A percentile compares a stretch with the other conserved stretches of the same genome.
Evolutionary conservation across 2,888 invertebrate species (phyloP).

Genomic region (Thecophora atra): DNA sequence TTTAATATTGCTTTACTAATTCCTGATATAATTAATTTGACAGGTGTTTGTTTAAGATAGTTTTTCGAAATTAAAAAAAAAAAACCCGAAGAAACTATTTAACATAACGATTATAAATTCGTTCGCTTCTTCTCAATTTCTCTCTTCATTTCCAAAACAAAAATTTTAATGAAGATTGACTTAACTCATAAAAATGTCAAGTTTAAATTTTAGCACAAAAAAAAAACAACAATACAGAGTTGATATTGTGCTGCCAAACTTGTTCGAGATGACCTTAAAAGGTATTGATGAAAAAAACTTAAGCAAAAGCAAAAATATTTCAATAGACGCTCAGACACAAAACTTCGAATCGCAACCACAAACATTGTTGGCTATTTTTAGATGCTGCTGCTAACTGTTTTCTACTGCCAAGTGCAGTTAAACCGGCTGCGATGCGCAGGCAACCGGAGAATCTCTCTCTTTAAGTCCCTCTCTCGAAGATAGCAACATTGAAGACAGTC

Average conservation of each 20-base stretch:
- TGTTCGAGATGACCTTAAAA: constrained; percentile 22
- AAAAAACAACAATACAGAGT: not conserved
- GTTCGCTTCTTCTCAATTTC: not conserved
- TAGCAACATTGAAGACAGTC: not conserved
- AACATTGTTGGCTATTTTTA: constrained; percentile 31
- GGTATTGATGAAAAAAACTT: constrained; percentile 14
- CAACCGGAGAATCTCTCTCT: constrained; percentile 14
- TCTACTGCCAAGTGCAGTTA: constrained; percentile 56
- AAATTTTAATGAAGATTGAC: not conserved
- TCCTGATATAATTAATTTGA: too few relatives aligned
- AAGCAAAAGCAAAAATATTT: not conserved
- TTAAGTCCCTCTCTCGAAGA: not conserved
- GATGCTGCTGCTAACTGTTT: constrained; percentile 50
- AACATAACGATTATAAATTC: not conserved
- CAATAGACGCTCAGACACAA: not conserved
- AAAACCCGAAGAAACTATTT: not conserved
- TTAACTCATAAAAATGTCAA: not conserved
- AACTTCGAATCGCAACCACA: not conserved
- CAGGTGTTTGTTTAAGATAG: too few relatives aligned
- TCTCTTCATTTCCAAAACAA: too few relatives aligned
- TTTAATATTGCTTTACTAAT: too few relatives aligned
- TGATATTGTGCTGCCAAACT: not conserved
- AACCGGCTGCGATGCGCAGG: constrained; percentile 42
- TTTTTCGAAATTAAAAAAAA: not conserved
- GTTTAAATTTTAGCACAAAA: not conserved